Evolutionary conservation across 2,888 invertebrate genomes (phyloP), one percentile per base, ranked within the genome.

Genomic region (Cryptus viduatorius): DNA sequence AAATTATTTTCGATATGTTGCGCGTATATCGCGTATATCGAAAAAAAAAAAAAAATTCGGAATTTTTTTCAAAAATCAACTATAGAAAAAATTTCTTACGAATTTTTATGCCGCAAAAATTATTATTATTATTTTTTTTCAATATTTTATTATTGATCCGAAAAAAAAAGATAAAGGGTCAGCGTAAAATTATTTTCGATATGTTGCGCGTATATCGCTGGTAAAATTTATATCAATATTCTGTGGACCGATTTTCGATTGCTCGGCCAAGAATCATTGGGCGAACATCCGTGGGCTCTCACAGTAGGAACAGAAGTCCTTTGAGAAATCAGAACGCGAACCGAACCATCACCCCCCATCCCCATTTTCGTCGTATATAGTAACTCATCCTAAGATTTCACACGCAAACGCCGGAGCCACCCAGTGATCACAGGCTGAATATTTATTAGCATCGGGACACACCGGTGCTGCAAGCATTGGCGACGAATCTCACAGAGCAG

Each of bases 371-470:
- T 16, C 2, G 4, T 16, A 64, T 14, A 50, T 14, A 64, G 50
- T 48, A 56, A 67, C 77, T 81, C 71, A 82, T 71, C 79, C 71
- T 85, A 86, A 82, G 71, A 86, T 88, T 88, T 88, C 79, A 82
- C 87, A 84, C 87, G 82, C 73, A 80, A 79, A 73, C 72, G 68
- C 79, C 56, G 78, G 73, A 67, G 69, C 77, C 56, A 65, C 37
- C 37, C 61, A 56, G 69, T 86, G 86, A 89, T 89, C 87, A 87
- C 87, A 88, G 84, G 79, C 76, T 80, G 88, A 88, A 89, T 89
- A 89, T 89, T 88, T 87, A 89, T 89, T 86, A 87, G 86, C 78
- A 79, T 77, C 82, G 76, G 83, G 82, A 87, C 80, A 72, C 61
- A 76, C 67, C 31, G 64, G 42, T 29, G 68, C 56, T 79, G 44